Evolutionary conservation across 2,797 vertebrate species (phyloP).

Genomic region (Hoplostethus atlanticus): DNA sequence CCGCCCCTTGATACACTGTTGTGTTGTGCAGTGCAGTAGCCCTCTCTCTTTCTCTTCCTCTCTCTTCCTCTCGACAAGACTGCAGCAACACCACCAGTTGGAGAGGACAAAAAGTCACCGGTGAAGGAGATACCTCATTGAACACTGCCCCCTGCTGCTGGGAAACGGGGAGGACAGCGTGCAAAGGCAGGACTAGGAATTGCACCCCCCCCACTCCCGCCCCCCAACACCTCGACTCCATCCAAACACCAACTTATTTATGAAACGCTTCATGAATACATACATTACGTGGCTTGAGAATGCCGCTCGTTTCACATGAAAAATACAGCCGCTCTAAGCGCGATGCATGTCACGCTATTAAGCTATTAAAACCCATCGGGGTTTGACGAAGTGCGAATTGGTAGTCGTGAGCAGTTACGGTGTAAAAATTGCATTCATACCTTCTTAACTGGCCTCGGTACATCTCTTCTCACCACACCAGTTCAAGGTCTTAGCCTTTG

Average conservation of each 20-base stretch:
- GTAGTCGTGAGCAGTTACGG: slow-evolving; percentile 30
- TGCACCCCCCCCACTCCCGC: neutral
- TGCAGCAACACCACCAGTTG: slow-evolving; percentile 76
- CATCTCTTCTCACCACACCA: neutral
- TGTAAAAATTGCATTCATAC: slow-evolving; percentile 36
- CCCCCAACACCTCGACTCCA: slow-evolving; percentile 1
- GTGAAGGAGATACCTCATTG: slow-evolving; percentile 69
- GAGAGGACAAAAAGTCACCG: slow-evolving; percentile 76
- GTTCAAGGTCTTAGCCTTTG: slow-evolving; percentile 42
- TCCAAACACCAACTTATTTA: slow-evolving; percentile 65
- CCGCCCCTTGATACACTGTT: slow-evolving; percentile 67
- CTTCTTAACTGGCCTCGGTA: neutral
- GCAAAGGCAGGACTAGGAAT: neutral
- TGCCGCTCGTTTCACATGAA: slow-evolving; percentile 48
- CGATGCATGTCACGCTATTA: slow-evolving; percentile 22
- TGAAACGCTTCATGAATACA: slow-evolving; percentile 65
- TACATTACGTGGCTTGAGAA: slow-evolving; percentile 65
- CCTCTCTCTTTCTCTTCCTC: slow-evolving; percentile 25
- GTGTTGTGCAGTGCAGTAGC: slow-evolving; percentile 84
- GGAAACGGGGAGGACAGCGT: slow-evolving; percentile 27
- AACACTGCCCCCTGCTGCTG: slow-evolving; percentile 86
- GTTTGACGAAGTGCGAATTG: slow-evolving; percentile 39
- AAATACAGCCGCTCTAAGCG: slow-evolving; percentile 54
- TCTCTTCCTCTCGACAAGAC: slow-evolving; percentile 72
- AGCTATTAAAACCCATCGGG: slow-evolving; percentile 20